A percentile compares a stretch with the other conserved stretches of the same genome.
Conservation (phyloP, 2,113 vertebrate genomes). For the Pterocles gutturalis region DNA sequence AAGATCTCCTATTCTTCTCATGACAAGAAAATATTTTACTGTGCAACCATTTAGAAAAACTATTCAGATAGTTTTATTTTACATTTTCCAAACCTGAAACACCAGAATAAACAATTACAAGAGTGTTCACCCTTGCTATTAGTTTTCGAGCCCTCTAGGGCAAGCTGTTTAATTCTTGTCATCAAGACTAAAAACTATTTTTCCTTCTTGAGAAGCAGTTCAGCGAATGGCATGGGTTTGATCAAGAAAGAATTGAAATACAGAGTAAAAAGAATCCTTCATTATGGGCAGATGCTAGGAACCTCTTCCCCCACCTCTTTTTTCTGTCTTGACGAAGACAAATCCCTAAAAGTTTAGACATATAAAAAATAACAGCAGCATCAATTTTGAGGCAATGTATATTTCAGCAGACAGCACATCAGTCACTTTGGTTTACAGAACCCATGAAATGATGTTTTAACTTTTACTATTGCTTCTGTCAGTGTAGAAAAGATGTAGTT, state of each 20-base stretch:
- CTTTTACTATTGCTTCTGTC: constrained; percentile 48
- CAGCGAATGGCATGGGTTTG: neutral
- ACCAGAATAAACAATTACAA: constrained; percentile 33
- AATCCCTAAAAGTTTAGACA: constrained; percentile 22
- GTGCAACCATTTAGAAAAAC: neutral
- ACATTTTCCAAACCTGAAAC: constrained; percentile 30
- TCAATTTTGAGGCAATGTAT: constrained; percentile 50
- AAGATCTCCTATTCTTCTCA: neutral
- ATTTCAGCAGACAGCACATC: constrained; percentile 62
- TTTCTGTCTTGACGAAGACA: constrained; percentile 38
- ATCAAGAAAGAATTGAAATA: constrained; percentile 42
- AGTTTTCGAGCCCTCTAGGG: constrained; percentile 22
- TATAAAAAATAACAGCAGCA: constrained; percentile 45
- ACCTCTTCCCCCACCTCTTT: neutral
- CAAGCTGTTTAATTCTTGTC: constrained; percentile 29
- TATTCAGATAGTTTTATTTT: neutral
- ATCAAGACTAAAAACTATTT: constrained; percentile 30
- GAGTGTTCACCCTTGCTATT: neutral
- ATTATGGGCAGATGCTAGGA: neutral
- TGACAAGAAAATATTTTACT: neutral
- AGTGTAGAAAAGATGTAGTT: constrained; percentile 6
- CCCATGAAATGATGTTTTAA: constrained; percentile 53
- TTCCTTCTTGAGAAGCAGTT: neutral
- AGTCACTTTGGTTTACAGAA: constrained; percentile 53
- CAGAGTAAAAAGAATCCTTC: constrained; percentile 15